Percentiles rank a stretch among this genome's conserved stretches.
Evolutionary conservation across 2,888 invertebrate species (phyloP).

Genomic region (Seira musarum): DNA sequence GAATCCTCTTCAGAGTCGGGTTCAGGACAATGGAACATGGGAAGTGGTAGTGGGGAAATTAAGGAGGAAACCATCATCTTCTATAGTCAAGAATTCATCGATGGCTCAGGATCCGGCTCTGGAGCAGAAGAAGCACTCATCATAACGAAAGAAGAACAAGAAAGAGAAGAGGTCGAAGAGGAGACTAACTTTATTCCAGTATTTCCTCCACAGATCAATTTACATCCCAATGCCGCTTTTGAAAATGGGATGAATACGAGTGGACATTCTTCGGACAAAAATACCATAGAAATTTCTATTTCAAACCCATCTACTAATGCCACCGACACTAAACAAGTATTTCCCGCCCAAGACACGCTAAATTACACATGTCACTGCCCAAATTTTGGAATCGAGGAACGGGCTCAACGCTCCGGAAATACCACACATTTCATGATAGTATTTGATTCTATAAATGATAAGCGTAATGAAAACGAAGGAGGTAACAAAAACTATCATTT

Average conservation of each 20-base stretch:
- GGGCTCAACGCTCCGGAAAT: conserved; percentile 38
- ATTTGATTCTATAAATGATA: conserved; percentile 8
- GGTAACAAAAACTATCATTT: not conserved
- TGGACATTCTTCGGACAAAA: no score
- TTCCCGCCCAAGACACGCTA: not conserved
- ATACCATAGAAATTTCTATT: no score
- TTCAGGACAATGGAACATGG: conserved; percentile 16
- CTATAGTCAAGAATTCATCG: not conserved
- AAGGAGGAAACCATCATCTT: not conserved
- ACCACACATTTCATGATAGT: conserved; percentile 32
- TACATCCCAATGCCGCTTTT: no score
- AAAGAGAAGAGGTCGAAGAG: conserved; percentile 25
- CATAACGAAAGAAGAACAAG: not conserved
- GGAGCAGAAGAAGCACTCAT: conserved; percentile 22
- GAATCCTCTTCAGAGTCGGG: conserved; percentile 21
- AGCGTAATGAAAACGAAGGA: not conserved
- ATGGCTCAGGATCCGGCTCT: conserved; percentile 42
- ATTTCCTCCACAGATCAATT: conserved; percentile 12
- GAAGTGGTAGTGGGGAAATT: not conserved
- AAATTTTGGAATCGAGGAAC: conserved; percentile 15
- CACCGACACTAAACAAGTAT: not conserved
- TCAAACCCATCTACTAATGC: no score
- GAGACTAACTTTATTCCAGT: conserved; percentile 19
- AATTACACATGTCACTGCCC: conserved; percentile 31
- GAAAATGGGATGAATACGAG: no score